Conservation (phyloP, 2,113 vertebrate genomes). For the Ophiodon elongatus region DNA sequence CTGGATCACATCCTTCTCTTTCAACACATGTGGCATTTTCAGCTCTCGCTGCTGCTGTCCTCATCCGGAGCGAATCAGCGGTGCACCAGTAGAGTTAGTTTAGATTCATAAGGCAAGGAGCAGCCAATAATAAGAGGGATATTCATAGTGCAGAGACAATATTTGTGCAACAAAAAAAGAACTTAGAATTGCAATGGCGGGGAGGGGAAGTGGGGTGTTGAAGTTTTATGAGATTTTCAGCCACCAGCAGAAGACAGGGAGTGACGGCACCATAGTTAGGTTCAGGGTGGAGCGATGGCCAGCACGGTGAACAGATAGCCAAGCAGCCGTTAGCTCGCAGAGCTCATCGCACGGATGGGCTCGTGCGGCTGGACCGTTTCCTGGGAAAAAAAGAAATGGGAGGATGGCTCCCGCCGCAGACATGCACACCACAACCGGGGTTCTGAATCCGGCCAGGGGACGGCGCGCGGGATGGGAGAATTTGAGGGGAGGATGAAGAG, state of each 20-base stretch:
- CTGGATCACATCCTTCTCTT: constrained; percentile 50
- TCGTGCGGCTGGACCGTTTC: constrained; percentile 46
- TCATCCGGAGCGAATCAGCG: constrained; percentile 10
- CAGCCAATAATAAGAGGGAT: not conserved
- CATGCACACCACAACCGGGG: constrained; percentile 33
- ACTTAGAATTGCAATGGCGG: not conserved
- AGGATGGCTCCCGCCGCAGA: constrained; percentile 43
- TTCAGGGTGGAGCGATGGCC: constrained; percentile 21
- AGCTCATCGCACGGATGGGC: constrained; percentile 45
- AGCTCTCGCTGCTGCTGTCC: not conserved
- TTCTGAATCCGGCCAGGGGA: constrained; percentile 38
- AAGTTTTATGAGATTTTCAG: constrained; percentile 30
- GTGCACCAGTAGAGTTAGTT: not conserved
- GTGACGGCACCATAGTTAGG: constrained; percentile 6
- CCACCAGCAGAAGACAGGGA: constrained; percentile 3
- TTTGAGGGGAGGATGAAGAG: constrained; percentile 12
- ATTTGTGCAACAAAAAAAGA: constrained; percentile 11
- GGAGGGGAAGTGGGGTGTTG: not conserved
- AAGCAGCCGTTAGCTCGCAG: constrained; percentile 60
- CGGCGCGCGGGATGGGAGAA: constrained; percentile 23
- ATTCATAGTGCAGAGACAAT: constrained; percentile 10
- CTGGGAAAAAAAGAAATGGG: constrained; percentile 71
- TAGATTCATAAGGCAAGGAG: constrained; percentile 1
- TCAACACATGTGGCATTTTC: constrained; percentile 59
- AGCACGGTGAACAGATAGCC: constrained; percentile 54